These are phyloP conservation scores for Paedocypris micromegethes DNA, from an alignment of 2,797 vertebrate genomes.

Conservation along the genomic window DNA sequence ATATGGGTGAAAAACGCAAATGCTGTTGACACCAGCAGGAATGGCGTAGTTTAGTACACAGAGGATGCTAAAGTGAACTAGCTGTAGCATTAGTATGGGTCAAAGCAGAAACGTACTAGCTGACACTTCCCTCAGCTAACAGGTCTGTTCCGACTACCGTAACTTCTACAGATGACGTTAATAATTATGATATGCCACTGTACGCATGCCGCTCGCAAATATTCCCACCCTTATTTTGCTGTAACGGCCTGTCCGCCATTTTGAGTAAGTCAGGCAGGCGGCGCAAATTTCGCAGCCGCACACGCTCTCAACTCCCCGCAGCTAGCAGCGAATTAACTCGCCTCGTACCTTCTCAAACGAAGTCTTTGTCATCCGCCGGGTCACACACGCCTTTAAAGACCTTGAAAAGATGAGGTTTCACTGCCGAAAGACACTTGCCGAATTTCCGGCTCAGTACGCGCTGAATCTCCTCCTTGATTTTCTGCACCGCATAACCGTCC, in stretches of 20 bases:
- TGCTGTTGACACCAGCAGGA: slow-evolving; percentile 2
- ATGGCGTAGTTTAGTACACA: slow-evolving; percentile 1
- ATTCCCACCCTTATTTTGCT: slow-evolving; percentile 58
- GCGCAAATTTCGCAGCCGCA: slow-evolving; percentile 73
- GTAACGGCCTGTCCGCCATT: slow-evolving; percentile 91
- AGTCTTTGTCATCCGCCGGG: slow-evolving; percentile 3
- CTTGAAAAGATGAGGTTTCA: neutral
- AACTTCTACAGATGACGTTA: too few species aligned
- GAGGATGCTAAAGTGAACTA: slow-evolving; percentile 20
- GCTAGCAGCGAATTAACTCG: neutral
- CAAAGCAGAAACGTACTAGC: slow-evolving; percentile 2
- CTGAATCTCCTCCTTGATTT: slow-evolving; percentile 64
- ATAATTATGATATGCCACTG: neutral
- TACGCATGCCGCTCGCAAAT: neutral
- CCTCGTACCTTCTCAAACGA: slow-evolving; percentile 42
- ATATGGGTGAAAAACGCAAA: neutral
- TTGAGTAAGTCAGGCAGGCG: slow-evolving; percentile 77
- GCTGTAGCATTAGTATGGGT: slow-evolving; percentile 19
- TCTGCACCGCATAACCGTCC: slow-evolving; percentile 60
- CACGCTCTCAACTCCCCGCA: slow-evolving; percentile 46
- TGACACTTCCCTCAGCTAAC: neutral
- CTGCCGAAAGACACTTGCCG: slow-evolving; percentile 55
- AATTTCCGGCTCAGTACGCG: slow-evolving; percentile 59
- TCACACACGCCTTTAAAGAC: slow-evolving; percentile 27
- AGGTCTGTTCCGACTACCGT: neutral